These are phyloP conservation scores for Glandiceps talaboti DNA, from an alignment of 53 echinoderm and acorn worm species.

Conservation along the genomic window DNA sequence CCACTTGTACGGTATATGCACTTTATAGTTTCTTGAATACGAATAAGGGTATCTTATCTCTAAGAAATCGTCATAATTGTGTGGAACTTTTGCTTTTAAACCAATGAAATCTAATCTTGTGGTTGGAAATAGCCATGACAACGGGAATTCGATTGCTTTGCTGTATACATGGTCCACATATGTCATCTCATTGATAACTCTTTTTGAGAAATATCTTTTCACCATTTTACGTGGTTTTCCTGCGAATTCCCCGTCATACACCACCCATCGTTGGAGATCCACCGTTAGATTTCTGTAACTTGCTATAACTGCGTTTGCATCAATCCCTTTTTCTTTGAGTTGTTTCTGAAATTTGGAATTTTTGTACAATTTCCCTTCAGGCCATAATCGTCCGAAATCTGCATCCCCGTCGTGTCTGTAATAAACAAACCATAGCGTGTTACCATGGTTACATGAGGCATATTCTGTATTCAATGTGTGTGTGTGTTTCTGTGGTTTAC, in stretches of 20 bases:
- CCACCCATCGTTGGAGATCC: neutral
- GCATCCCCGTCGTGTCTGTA: neutral
- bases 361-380: neutral
- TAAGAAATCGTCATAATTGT: neutral
- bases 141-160: neutral
- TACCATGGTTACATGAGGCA: too few relatives aligned
- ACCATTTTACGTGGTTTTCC: neutral
- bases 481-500: too few relatives aligned
- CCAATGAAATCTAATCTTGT: neutral
- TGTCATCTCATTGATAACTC: neutral
- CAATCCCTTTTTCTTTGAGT: neutral
- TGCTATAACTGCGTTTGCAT: neutral
- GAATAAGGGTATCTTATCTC: neutral
- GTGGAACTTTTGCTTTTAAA: neutral
- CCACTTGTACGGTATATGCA: neutral
- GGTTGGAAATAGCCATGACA: neutral
- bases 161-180: neutral
- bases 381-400: neutral
- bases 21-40: neutral
- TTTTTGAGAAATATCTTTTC: neutral
- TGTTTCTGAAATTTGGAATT: neutral
- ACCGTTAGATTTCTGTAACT: neutral
- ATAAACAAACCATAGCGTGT: too few relatives aligned
- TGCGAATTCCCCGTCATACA: neutral
- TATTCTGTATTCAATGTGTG: too few relatives aligned